phyloP scores from a whole-genome alignment of 2,797 vertebrate species.

The Eulemur albifrons region DNA sequence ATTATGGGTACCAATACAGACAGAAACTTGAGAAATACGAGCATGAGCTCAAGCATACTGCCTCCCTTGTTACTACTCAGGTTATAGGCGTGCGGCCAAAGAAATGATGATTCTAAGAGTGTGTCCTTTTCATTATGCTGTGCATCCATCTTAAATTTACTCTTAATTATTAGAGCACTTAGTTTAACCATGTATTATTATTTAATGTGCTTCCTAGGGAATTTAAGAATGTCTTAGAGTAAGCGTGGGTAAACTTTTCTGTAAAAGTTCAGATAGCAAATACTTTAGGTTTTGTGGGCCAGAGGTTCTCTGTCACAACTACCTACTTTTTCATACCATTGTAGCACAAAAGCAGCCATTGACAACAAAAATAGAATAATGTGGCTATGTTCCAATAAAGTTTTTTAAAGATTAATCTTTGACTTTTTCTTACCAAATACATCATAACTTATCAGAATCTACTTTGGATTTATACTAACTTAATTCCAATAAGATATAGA shows the following conservation, averaged over 20 bases:
- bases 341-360: neutral
- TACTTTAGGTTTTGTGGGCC: neutral
- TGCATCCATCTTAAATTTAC: neutral
- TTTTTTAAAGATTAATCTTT: neutral
- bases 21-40: neutral
- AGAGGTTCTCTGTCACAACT: neutral
- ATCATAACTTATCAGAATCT: neutral
- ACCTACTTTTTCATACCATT: neutral
- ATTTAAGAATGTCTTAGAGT: neutral
- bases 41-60: neutral
- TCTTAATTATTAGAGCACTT: neutral
- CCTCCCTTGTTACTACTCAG: neutral
- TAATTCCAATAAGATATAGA: neutral
- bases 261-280: neutral
- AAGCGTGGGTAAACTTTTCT: neutral
- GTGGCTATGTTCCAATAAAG: neutral
- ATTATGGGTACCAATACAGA: neutral
- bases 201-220: neutral
- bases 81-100: neutral
- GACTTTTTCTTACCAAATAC: neutral
- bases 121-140: neutral
- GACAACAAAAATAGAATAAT: neutral
- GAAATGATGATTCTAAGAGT: neutral
- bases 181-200: neutral
- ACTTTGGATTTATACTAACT: neutral